Evolutionary conservation across 2,797 vertebrate species (phyloP).

Genomic region (Danio kyathit): DNA sequence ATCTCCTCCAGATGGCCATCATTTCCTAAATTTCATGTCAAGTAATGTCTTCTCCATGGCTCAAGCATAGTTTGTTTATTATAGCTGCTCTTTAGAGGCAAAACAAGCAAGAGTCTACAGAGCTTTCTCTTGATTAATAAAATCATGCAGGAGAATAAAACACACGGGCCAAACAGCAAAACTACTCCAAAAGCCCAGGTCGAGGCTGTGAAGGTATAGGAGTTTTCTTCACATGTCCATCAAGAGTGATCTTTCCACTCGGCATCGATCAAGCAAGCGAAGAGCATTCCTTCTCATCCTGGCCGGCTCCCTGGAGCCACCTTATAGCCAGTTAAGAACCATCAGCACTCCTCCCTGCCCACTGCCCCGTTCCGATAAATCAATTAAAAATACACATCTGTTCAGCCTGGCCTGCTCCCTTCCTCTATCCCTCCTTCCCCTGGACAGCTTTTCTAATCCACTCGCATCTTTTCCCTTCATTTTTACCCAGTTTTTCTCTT

Average conservation of each 20-base stretch:
- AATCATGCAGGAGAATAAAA: conserved; percentile 64
- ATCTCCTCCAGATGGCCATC: conserved; percentile 71
- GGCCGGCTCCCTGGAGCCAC: conserved; percentile 70
- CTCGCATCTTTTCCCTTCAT: conserved; percentile 1
- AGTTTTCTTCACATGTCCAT: conserved; percentile 66
- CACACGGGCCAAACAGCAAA: conserved; percentile 61
- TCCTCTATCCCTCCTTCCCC: background rate
- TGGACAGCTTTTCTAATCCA: conserved; percentile 6
- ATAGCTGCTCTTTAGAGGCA: background rate
- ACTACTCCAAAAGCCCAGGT: conserved; percentile 16
- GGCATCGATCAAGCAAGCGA: conserved; percentile 71
- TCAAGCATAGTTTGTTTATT: background rate
- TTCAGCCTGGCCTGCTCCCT: conserved; percentile 67
- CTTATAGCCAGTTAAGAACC: conserved; percentile 77
- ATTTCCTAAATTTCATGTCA: conserved; percentile 67
- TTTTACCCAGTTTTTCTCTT: background rate
- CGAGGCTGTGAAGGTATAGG: conserved; percentile 67
- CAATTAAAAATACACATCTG: conserved; percentile 74
- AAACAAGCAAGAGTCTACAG: conserved; percentile 4
- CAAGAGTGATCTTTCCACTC: conserved; percentile 70
- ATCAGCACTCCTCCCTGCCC: conserved; percentile 73
- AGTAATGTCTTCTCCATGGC: conserved; percentile 40
- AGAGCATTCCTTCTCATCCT: conserved; percentile 65
- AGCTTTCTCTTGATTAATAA: conserved; percentile 51
- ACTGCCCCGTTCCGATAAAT: conserved; percentile 73